Percentiles rank a stretch among this genome's conserved stretches.
Conservation (phyloP, 2,888 invertebrate genomes). For the Sinodicranocentrus sp. region DNA sequence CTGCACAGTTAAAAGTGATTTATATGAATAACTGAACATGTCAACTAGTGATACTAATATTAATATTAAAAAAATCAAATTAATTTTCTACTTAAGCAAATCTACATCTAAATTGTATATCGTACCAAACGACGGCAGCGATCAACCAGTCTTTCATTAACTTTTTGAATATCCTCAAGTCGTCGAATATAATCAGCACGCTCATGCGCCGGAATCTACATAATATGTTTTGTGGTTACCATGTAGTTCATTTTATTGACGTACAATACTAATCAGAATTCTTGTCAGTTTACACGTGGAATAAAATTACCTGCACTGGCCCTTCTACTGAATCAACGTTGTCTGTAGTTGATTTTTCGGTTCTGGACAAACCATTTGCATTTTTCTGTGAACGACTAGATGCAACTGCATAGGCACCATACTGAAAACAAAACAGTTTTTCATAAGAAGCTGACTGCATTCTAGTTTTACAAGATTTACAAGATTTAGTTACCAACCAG, state of each 20-base stretch:
- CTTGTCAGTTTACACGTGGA: no score
- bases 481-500: slow-evolving; percentile 34
- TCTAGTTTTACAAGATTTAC: not conserved
- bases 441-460: not conserved
- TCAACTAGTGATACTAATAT: no score
- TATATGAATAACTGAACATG: no score
- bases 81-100: not conserved
- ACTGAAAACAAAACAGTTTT: slow-evolving; percentile 30
- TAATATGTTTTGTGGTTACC: no score
- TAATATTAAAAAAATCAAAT: no score
- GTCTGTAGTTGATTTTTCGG: slow-evolving; percentile 40
- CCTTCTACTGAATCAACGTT: slow-evolving; percentile 15
- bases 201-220: slow-evolving; percentile 29
- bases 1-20: slow-evolving; percentile 30
- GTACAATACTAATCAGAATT: no score
- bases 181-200: slow-evolving; percentile 47
- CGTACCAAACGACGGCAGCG: slow-evolving; percentile 54
- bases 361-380: slow-evolving; percentile 53
- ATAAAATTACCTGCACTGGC: slow-evolving; percentile 21
- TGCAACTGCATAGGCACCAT: slow-evolving; percentile 63
- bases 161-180: slow-evolving; percentile 60
- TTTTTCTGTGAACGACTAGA: slow-evolving; percentile 60
- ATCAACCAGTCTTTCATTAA: slow-evolving; percentile 56
- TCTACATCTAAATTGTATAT: not conserved
- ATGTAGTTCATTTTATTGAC: no score